These are phyloP conservation scores for Ailurus styani DNA, from an alignment of 2,113 vertebrate species.

Conservation along the genomic window DNA sequence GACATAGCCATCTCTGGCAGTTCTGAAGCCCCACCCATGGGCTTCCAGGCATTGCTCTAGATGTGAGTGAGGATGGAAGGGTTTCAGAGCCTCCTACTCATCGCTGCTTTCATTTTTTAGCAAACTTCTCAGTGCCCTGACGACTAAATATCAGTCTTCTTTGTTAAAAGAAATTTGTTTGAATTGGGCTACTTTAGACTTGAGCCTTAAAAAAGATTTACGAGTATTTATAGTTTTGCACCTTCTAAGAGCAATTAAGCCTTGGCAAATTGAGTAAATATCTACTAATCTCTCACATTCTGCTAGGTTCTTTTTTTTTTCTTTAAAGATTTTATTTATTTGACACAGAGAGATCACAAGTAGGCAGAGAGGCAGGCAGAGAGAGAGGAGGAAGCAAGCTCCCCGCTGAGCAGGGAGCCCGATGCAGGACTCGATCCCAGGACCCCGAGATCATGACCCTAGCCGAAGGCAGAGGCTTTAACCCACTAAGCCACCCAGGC, in stretches of 20 bases:
- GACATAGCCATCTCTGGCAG: not conserved
- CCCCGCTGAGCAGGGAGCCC: no score
- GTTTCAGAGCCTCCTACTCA: constrained; percentile 1
- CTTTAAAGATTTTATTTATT: no score
- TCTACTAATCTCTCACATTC: constrained; percentile 16
- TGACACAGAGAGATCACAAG: no score
- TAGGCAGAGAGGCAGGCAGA: no score
- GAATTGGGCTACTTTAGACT: constrained; percentile 31
- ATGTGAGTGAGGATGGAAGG: constrained; percentile 1
- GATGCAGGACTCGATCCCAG: no score
- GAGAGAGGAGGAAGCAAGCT: no score
- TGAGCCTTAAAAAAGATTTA: constrained; percentile 36
- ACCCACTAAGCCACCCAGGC: no score
- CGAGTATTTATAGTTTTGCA: constrained; percentile 36
- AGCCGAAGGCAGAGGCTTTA: no score
- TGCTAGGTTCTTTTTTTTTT: constrained; percentile 26
- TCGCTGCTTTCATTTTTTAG: constrained; percentile 32
- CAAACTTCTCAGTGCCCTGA: constrained; percentile 1
- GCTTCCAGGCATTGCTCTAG: constrained; percentile 8
- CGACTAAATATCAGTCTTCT: constrained; percentile 2
- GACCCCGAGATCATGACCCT: no score
- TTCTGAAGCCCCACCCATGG: not conserved
- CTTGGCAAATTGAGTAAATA: constrained; percentile 40
- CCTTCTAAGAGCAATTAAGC: constrained; percentile 32
- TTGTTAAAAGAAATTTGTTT: constrained; percentile 47